phyloP scores from a whole-genome alignment of 2,888 invertebrate genomes.

The Brassicogethes aeneus region DNA sequence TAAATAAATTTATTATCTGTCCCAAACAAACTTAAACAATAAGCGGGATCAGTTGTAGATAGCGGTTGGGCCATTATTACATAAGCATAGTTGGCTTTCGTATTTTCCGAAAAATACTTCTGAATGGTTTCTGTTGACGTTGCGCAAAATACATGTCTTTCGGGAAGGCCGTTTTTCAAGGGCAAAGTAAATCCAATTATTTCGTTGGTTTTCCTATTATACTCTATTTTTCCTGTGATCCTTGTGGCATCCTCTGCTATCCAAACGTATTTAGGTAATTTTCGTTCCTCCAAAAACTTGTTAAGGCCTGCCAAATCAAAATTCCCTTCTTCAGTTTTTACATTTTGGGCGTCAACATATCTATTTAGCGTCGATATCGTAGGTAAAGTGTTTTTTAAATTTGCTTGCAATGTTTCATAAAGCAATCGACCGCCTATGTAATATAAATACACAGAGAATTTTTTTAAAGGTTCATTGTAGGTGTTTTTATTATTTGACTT shows the following conservation, averaged over 20 bases:
- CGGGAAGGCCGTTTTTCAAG: conserved; percentile 6
- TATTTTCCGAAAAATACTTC: background rate
- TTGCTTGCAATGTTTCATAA: too few relatives aligned
- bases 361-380: too few relatives aligned
- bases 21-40: conserved; percentile 14
- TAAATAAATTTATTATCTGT: conserved; percentile 14
- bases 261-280: conserved; percentile 7
- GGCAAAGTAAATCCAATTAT: conserved; percentile 9
- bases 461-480: too few relatives aligned
- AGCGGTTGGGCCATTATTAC: conserved; percentile 12
- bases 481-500: too few relatives aligned
- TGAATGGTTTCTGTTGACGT: background rate
- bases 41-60: conserved; percentile 9
- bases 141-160: background rate
- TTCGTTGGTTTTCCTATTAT: conserved; percentile 8
- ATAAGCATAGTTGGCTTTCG: conserved; percentile 11
- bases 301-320: too few relatives aligned
- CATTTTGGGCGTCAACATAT: too few relatives aligned
- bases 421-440: too few relatives aligned
- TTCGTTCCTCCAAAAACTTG: conserved; percentile 8
- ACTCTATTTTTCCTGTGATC: conserved; percentile 6
- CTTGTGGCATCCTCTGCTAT: conserved; percentile 12
- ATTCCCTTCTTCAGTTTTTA: too few relatives aligned
- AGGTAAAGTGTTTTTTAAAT: too few relatives aligned
- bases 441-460: too few relatives aligned